These are phyloP conservation scores for Cacoxenus indagator DNA, from an alignment of 2,888 invertebrate species.

Conservation along the genomic window DNA sequence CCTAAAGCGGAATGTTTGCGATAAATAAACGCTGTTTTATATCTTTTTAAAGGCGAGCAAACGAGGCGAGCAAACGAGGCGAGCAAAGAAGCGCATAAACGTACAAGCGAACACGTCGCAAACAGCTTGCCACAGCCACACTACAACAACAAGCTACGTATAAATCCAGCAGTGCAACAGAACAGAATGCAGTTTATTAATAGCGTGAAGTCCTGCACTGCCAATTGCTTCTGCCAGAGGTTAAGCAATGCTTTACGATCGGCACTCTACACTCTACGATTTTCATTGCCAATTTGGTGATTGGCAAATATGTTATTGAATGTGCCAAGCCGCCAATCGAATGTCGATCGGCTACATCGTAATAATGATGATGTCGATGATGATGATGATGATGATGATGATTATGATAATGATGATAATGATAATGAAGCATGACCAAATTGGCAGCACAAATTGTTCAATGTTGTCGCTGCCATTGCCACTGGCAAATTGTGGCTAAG, in stretches of 20 bases:
- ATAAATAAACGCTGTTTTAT: conserved; percentile 33
- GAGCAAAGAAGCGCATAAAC: too few species aligned
- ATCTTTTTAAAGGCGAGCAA: conserved; percentile 22
- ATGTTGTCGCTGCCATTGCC: neutral
- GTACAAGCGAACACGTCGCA: too few species aligned
- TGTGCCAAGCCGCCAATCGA: neutral
- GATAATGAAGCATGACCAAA: neutral
- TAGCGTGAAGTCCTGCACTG: neutral
- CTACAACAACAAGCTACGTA: too few species aligned
- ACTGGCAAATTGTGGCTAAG: too few species aligned
- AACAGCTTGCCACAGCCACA: too few species aligned
- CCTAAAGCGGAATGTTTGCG: conserved; percentile 27
- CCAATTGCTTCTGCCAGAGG: too few species aligned
- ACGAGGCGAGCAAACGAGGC: too few species aligned
- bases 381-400: neutral
- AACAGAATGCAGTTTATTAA: neutral
- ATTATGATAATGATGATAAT: neutral
- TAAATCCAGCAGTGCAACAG: too few species aligned
- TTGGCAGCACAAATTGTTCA: neutral
- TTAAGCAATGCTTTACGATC: too few species aligned
- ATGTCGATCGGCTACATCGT: too few species aligned
- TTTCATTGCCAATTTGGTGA: conserved; percentile 7
- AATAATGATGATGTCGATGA: too few species aligned
- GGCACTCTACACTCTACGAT: too few species aligned
- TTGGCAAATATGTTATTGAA: conserved; percentile 14